These are phyloP conservation scores for Cerceris rybyensis DNA, from an alignment of 2,888 invertebrate genomes.

Conservation along the genomic window DNA sequence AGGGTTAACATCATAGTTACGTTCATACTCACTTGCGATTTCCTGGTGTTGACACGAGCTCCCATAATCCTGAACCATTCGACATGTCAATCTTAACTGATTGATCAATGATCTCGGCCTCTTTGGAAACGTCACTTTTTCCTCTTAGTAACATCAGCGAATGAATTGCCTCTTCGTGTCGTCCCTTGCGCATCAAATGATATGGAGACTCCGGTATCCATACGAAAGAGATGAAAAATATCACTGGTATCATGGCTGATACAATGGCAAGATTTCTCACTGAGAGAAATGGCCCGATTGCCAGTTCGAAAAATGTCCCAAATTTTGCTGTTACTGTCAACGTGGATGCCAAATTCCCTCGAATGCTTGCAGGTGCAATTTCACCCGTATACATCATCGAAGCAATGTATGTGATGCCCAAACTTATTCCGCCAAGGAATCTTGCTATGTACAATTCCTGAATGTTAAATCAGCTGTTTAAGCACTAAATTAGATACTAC, in stretches of 20 bases:
- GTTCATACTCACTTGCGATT: conserved; percentile 48
- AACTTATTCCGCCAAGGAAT: conserved; percentile 39
- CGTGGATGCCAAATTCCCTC: conserved; percentile 46
- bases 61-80: conserved; percentile 40
- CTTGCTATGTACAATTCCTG: conserved; percentile 57
- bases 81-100: conserved; percentile 48
- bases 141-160: conserved; percentile 48
- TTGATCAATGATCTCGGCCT: conserved; percentile 49
- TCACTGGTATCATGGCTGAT: conserved; percentile 25
- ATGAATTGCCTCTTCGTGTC: conserved; percentile 23
- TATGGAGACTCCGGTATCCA: conserved; percentile 64
- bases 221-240: conserved; percentile 24
- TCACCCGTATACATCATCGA: conserved; percentile 56
- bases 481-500: no score
- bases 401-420: conserved; percentile 28
- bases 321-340: conserved; percentile 45
- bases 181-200: conserved; percentile 48
- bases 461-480: background rate
- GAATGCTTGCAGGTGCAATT: conserved; percentile 52
- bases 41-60: conserved; percentile 38
- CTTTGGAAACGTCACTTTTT: conserved; percentile 34
- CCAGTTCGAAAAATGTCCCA: conserved; percentile 40
- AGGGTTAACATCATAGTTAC: background rate
- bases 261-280: conserved; percentile 42
- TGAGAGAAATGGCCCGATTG: conserved; percentile 55